Evolutionary conservation across 2,797 vertebrate genomes (phyloP).

Genomic region (Neopelma chrysocephalum): DNA sequence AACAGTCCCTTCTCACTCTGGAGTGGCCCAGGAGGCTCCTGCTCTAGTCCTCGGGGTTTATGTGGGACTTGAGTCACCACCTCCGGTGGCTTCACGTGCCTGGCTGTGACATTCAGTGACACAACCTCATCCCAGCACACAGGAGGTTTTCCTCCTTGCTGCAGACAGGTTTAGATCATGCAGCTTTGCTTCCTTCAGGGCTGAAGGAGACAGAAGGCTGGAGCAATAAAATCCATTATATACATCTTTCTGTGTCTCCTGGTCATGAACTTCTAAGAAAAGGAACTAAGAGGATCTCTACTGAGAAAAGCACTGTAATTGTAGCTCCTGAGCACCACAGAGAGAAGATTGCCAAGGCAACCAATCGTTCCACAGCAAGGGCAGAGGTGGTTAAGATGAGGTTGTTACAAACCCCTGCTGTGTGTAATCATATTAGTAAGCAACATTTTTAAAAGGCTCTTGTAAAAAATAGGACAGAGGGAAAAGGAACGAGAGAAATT

Average conservation of each 20-base stretch:
- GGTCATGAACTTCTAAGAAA: constrained; percentile 73
- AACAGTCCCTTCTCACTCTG: background rate
- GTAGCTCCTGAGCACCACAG: constrained; percentile 52
- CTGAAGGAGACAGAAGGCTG: background rate
- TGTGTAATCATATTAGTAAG: constrained; percentile 72
- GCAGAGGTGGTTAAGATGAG: constrained; percentile 67
- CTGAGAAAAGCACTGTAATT: constrained; percentile 74
- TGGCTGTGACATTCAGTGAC: background rate
- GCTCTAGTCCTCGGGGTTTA: background rate
- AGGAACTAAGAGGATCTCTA: constrained; percentile 70
- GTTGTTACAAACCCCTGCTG: constrained; percentile 64
- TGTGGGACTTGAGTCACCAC: background rate
- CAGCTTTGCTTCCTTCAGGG: constrained; percentile 15
- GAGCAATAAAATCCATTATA: constrained; percentile 72
- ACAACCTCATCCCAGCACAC: background rate
- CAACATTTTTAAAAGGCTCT: constrained; percentile 76
- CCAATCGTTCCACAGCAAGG: constrained; percentile 62
- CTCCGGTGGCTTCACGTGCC: background rate
- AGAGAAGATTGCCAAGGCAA: constrained; percentile 76
- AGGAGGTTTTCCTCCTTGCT: constrained; percentile 7
- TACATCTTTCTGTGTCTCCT: constrained; percentile 68
- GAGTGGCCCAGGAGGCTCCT: background rate
- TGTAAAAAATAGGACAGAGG: constrained; percentile 65
- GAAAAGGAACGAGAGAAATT: constrained; percentile 57
- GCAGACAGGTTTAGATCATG: constrained; percentile 25